Percentiles rank a stretch among this genome's conserved stretches.
Evolutionary conservation across 2,888 invertebrate genomes (phyloP).

Genomic region (Rhamnusium bicolor): DNA sequence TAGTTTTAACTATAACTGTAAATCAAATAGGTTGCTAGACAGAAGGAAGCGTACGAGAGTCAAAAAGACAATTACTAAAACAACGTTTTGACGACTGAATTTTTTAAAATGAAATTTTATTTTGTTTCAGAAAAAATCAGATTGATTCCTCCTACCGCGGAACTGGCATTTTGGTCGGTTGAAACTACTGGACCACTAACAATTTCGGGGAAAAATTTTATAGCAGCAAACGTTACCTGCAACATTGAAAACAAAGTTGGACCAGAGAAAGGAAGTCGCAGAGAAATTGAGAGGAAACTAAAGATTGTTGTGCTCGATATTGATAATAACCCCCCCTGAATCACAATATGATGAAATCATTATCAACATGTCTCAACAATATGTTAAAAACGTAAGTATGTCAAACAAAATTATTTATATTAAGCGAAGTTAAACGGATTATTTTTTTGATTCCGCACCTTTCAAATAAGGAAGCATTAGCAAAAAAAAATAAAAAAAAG

Average conservation of each 20-base stretch:
- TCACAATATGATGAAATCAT: conserved; percentile 65
- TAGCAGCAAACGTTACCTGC: conserved; percentile 65
- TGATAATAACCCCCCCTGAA: conserved; percentile 71
- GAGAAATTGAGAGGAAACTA: conserved; percentile 61
- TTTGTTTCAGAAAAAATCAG: conserved; percentile 51
- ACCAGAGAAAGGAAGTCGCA: conserved; percentile 60
- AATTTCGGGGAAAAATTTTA: conserved; percentile 20
- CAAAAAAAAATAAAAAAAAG: too few species aligned
- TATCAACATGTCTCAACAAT: conserved; percentile 62
- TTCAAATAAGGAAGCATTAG: too few species aligned
- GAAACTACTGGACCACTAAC: conserved; percentile 66
- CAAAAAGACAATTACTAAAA: too few species aligned
- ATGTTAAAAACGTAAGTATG: conserved; percentile 59
- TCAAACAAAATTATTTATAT: too few species aligned
- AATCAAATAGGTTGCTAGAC: too few species aligned
- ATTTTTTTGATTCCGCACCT: too few species aligned
- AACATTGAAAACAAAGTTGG: conserved; percentile 66
- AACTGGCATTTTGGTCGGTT: conserved; percentile 60
- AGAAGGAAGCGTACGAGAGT: too few species aligned
- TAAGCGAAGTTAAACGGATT: too few species aligned
- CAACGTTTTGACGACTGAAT: too few species aligned
- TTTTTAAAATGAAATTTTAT: too few species aligned
- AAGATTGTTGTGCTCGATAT: conserved; percentile 73
- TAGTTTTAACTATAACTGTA: too few species aligned
- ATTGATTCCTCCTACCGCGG: conserved; percentile 53